Conservation (phyloP, 2,797 vertebrate species). For the Siniperca scherzeri region DNA sequence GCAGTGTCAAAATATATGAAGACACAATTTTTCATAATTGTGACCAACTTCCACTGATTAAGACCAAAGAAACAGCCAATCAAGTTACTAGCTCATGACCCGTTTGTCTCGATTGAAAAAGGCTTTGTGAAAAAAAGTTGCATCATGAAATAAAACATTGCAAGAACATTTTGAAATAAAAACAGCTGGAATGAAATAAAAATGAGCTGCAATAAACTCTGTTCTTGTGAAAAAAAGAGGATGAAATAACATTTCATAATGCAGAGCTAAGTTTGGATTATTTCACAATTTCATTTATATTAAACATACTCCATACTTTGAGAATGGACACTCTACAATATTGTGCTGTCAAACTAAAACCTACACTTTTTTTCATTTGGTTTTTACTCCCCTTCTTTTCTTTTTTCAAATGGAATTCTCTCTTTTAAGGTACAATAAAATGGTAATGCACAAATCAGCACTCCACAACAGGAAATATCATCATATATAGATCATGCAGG, state of each 20-base stretch:
- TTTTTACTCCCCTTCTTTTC: not conserved
- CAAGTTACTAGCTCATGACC: not conserved
- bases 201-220: not conserved
- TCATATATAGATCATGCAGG: constrained; percentile 58
- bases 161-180: no score
- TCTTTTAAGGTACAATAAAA: constrained; percentile 4
- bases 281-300: not conserved
- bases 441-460: constrained; percentile 29
- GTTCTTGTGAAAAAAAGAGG: not conserved
- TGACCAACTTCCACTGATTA: not conserved
- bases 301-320: not conserved
- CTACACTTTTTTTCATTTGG: not conserved
- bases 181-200: not conserved
- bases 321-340: not conserved
- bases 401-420: not conserved
- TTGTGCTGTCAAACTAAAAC: not conserved
- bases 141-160: not conserved
- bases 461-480: constrained; percentile 37
- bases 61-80: not conserved
- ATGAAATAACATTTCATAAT: not conserved
- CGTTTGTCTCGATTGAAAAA: not conserved
- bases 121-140: no score
- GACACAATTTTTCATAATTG: not conserved
- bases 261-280: not conserved
- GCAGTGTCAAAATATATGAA: not conserved